phyloP scores from a whole-genome alignment of 1,140 invertebrate genomes.

The Eumeta japonica region DNA sequence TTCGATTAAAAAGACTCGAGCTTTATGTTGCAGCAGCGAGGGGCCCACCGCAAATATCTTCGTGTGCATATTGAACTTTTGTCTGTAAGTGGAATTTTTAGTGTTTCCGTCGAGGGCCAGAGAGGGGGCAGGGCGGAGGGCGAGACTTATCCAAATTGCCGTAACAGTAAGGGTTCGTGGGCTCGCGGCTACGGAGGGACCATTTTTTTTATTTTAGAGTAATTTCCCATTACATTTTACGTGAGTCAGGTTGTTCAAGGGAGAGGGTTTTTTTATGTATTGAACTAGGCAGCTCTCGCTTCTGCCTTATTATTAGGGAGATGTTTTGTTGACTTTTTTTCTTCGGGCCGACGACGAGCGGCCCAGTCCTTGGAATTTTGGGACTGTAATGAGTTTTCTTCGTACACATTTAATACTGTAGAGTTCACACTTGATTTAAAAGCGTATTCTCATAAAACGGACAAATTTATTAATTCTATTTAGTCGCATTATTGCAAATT shows the following conservation, averaged over 20 bases:
- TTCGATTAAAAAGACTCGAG: slow-evolving; percentile 2
- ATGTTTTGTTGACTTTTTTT: neutral
- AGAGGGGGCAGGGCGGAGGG: no score
- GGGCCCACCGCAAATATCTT: slow-evolving; percentile 13
- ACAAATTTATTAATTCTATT: no score
- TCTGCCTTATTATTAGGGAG: neutral
- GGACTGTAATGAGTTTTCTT: neutral
- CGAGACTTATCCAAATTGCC: slow-evolving; percentile 50
- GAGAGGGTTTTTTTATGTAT: slow-evolving; percentile 36
- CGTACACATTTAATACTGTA: neutral
- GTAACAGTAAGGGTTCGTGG: slow-evolving; percentile 41
- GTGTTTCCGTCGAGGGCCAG: slow-evolving; percentile 33
- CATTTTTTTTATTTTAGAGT: slow-evolving; percentile 54
- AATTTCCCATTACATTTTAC: slow-evolving; percentile 56
- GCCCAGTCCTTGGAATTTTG: neutral
- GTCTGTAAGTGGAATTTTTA: slow-evolving; percentile 50
- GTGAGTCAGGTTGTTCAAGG: slow-evolving; percentile 40
- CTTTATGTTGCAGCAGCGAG: neutral
- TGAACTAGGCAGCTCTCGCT: neutral
- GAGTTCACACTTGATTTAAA: neutral
- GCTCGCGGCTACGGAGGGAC: slow-evolving; percentile 22
- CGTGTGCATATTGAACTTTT: slow-evolving; percentile 45
- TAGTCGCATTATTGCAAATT: no score
- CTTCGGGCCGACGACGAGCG: neutral
- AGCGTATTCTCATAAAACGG: no score